A percentile compares a stretch with the other conserved stretches of the same genome.
phyloP scores from a whole-genome alignment of 2,888 invertebrate species.

The Sisyra nigra region DNA sequence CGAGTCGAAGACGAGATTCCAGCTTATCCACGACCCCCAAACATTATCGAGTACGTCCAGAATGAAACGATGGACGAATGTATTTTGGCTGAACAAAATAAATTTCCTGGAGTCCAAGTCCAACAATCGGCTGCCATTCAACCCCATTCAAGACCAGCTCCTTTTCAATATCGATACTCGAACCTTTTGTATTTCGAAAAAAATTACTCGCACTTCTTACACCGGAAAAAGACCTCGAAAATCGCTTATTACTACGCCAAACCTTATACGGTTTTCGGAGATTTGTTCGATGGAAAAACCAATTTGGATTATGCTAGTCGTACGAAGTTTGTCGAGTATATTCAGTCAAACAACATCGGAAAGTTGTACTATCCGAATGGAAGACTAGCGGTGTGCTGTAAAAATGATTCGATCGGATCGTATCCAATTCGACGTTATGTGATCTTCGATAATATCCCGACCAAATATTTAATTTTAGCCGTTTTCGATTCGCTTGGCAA shows the following conservation, averaged over 20 bases:
- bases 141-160: not conserved
- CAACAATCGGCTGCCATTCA: not conserved
- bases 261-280: not conserved
- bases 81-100: not conserved
- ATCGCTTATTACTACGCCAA: not conserved
- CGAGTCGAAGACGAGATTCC: too few relatives aligned
- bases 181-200: not conserved
- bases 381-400: not conserved
- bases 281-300: not conserved
- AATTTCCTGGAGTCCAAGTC: not conserved
- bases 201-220: not conserved
- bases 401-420: not conserved
- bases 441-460: not conserved
- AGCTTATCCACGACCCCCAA: too few relatives aligned
- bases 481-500: constrained; percentile 3
- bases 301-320: not conserved
- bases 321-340: too few relatives aligned
- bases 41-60: too few relatives aligned
- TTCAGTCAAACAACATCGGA: not conserved
- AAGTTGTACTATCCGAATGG: constrained; percentile 3
- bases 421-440: not conserved
- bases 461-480: not conserved
- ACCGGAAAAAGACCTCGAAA: not conserved
- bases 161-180: not conserved
- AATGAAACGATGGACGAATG: too few relatives aligned